These are phyloP conservation scores for Endotricha flammealis DNA, from an alignment of 2,888 invertebrate genomes.

Conservation along the genomic window DNA sequence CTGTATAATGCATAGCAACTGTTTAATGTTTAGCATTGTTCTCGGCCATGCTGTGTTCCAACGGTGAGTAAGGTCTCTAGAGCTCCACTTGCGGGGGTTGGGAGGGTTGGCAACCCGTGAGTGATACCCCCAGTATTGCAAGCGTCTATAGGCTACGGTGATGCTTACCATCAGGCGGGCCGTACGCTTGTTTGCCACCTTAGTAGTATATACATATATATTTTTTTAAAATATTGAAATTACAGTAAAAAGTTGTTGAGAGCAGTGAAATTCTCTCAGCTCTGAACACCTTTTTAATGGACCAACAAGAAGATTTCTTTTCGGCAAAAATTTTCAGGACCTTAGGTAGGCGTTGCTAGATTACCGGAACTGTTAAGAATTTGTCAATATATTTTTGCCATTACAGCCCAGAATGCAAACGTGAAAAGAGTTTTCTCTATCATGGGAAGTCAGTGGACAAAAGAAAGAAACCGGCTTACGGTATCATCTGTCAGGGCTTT, in stretches of 20 bases:
- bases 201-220: too few relatives aligned
- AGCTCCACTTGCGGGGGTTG: too few relatives aligned
- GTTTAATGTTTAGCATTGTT: too few relatives aligned
- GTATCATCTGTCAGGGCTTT: slow-evolving; percentile 13
- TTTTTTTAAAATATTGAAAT: slow-evolving; percentile 2
- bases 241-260: slow-evolving; percentile 8
- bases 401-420: slow-evolving; percentile 21
- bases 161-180: too few relatives aligned
- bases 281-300: slow-evolving; percentile 20
- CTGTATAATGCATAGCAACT: too few relatives aligned
- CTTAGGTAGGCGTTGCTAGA: slow-evolving; percentile 20
- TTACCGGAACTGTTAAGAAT: slow-evolving; percentile 19
- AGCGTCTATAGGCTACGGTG: too few relatives aligned
- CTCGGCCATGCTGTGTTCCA: too few relatives aligned
- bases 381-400: slow-evolving; percentile 20
- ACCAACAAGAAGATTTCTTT: slow-evolving; percentile 19
- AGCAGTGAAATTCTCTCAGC: background rate
- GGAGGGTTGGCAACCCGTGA: too few relatives aligned
- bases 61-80: too few relatives aligned
- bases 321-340: slow-evolving; percentile 21
- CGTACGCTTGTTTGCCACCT: too few relatives aligned
- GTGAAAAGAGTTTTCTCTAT: slow-evolving; percentile 24
- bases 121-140: too few relatives aligned
- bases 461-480: slow-evolving; percentile 14
- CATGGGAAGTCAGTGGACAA: slow-evolving; percentile 19